Conservation (phyloP, 1,140 invertebrate species). For the Magallana ariakensis region DNA sequence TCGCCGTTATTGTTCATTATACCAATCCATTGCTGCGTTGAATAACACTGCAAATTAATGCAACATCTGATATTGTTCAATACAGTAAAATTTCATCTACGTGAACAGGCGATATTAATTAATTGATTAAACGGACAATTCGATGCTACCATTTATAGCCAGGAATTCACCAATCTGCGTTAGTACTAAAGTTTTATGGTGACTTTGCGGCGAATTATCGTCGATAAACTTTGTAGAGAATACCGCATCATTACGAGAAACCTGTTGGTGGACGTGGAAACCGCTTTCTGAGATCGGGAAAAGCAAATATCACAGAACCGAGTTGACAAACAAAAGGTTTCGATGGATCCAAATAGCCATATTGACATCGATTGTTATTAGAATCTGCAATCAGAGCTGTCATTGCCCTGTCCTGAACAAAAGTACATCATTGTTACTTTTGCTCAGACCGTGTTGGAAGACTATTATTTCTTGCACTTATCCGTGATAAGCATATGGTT, state of each 20-base stretch:
- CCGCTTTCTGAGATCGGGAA: background rate
- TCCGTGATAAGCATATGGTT: background rate
- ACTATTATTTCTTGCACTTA: background rate
- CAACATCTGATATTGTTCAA: background rate
- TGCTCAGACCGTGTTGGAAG: background rate
- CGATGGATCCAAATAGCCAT: constrained; percentile 7
- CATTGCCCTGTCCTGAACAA: background rate
- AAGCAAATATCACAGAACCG: background rate
- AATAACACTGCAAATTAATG: background rate
- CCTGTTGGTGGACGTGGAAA: background rate
- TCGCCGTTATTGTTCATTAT: background rate
- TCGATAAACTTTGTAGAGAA: background rate
- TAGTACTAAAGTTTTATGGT: background rate
- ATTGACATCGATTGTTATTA: constrained; percentile 21
- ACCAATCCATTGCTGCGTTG: background rate
- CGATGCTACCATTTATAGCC: background rate
- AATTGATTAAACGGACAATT: background rate
- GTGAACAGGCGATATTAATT: background rate
- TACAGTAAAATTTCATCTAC: background rate
- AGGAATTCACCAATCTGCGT: background rate
- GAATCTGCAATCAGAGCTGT: constrained; percentile 7
- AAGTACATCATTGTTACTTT: background rate
- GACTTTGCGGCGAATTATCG: background rate
- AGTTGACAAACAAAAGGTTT: constrained; percentile 14
- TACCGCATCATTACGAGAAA: background rate